Evolutionary conservation across 2,888 invertebrate genomes (phyloP), one percentile per base, ranked within the genome.

Genomic region (Lagria hirta): DNA sequence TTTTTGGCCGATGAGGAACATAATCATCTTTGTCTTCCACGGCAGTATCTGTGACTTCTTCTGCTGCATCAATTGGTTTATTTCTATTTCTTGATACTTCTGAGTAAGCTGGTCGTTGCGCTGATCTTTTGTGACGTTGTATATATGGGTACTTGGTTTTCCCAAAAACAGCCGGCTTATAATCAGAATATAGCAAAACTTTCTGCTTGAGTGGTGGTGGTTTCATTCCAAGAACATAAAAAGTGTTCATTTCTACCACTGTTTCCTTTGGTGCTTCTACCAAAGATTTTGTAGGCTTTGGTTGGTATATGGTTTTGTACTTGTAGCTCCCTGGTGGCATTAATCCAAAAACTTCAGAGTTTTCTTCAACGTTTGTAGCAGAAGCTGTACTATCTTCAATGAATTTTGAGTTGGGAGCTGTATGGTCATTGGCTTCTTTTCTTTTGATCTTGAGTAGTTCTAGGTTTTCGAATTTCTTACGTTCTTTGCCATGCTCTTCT

Each of bases 11-110:
- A 37, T 70, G 66, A 1, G 72, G 72, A 4, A 68, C 61, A 29
- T 71, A 71, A 49, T 71, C 71, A 43, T 71, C 71, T 16, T 57
- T 61, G 4, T 62, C 64, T 10, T 63, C 61, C 12, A 57, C 26
- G 8, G 40, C 30, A n/a, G 34, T 33, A 38, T 55, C 54, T 32
- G 57, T 45, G 15, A 46, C 51, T 43, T 56, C 52, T 24, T 49
- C 45, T 35, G 53, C 54, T 35, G 53, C 54, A 40, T 49, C 43
- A 12, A 57, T 52, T 8, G 45, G 30, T 15, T 36, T 38, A 16
- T 51, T 58, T 37, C 57, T 52, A 44, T 57, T 61, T 53, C 67
- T 53, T 2, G 54, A 54, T 4, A 68, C 55, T 29, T 64, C 60
- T 2, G 65, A 58, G 52, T 69, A 69, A 3, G 49, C 42, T 4